Evolutionary conservation across 2,113 vertebrate species (phyloP).

Genomic region (Sialia sialis): DNA sequence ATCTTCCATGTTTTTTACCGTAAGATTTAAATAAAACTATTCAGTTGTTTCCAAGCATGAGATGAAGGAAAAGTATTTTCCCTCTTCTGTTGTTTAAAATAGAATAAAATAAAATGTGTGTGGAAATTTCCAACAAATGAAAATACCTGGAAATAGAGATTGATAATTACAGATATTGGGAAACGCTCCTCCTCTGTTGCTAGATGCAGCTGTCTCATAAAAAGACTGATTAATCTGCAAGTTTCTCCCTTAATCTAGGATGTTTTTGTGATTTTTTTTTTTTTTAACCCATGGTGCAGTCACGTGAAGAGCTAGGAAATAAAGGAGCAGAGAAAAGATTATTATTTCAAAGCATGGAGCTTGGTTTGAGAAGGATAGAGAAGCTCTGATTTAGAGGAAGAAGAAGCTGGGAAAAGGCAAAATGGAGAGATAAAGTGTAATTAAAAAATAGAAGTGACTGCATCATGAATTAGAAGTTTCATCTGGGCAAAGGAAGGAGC

Average conservation of each 20-base stretch:
- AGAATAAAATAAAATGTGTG: not conserved
- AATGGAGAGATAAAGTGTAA: not conserved
- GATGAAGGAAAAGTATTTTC: not conserved
- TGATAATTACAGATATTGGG: not conserved
- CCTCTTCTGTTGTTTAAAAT: not conserved
- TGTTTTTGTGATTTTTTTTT: not conserved
- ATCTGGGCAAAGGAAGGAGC: not conserved
- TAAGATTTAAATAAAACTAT: conserved; percentile 39
- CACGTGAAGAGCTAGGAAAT: not conserved
- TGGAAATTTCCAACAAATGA: not conserved
- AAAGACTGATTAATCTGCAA: not conserved
- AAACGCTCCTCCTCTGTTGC: not conserved
- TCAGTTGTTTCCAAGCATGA: conserved; percentile 6
- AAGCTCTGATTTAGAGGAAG: not conserved
- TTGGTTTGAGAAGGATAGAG: not conserved
- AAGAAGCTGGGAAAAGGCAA: not conserved
- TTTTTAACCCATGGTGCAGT: not conserved
- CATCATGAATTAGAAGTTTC: not conserved
- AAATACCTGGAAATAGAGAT: not conserved
- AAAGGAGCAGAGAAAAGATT: not conserved
- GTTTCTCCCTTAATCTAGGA: not conserved
- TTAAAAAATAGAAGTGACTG: not conserved
- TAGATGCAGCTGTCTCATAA: not conserved
- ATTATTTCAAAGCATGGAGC: not conserved
- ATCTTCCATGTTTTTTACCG: not conserved